Evolutionary conservation across 2,888 invertebrate species (phyloP).

Genomic region (Linnaemya tessellans): DNA sequence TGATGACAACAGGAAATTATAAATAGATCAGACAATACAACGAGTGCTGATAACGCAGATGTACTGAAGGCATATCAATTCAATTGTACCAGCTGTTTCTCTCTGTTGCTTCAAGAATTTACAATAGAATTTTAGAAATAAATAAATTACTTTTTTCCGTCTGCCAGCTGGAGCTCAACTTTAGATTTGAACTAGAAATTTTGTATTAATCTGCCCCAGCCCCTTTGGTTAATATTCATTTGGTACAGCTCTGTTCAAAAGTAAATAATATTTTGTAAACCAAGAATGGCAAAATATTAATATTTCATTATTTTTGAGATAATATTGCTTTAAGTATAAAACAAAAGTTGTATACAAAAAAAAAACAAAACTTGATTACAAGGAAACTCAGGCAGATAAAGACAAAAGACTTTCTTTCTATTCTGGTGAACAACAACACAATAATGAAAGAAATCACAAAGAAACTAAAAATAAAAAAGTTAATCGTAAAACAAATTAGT

Average conservation of each 20-base stretch:
- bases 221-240: background rate
- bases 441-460: constrained; percentile 8
- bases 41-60: too few species aligned
- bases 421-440: constrained; percentile 40
- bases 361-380: constrained; percentile 50
- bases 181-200: background rate
- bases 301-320: constrained; percentile 46
- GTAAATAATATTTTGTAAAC: constrained; percentile 34
- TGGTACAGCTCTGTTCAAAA: constrained; percentile 22
- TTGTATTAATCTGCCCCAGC: background rate
- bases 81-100: too few species aligned
- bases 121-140: too few species aligned
- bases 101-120: too few species aligned
- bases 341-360: constrained; percentile 21
- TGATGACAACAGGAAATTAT: too few species aligned
- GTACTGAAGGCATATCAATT: too few species aligned
- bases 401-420: constrained; percentile 60
- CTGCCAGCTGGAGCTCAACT: background rate
- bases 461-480: constrained; percentile 19
- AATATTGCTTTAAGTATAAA: constrained; percentile 32
- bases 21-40: too few species aligned
- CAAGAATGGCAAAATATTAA: constrained; percentile 47
- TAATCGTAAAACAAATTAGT: constrained; percentile 61
- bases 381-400: constrained; percentile 56
- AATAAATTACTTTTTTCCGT: too few species aligned